phyloP scores from a whole-genome alignment of 2,797 vertebrate species.

The Amphiprion clarkii region DNA sequence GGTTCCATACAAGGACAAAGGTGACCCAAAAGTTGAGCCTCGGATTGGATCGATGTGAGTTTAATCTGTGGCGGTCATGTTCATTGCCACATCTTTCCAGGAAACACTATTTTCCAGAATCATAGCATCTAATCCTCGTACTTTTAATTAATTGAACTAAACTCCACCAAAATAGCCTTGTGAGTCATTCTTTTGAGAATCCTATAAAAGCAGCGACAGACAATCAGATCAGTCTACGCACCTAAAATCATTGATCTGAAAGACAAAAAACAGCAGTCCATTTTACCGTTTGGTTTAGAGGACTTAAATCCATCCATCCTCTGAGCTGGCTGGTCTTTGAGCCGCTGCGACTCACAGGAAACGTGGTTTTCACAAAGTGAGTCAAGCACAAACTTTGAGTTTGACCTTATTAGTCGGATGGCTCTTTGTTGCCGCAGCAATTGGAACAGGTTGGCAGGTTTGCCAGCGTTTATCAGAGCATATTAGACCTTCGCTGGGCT shows the following conservation, averaged over 20 bases:
- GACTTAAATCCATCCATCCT: constrained; percentile 5
- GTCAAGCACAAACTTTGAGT: constrained; percentile 66
- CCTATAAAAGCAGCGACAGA: no score
- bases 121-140: no score
- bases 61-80: no score
- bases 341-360: constrained; percentile 37
- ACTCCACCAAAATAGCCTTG: no score
- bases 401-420: constrained; percentile 75
- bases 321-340: constrained; percentile 16
- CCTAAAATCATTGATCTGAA: background rate
- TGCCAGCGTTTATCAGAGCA: constrained; percentile 74
- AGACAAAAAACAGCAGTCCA: background rate
- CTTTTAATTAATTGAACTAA: no score
- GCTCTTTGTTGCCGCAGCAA: constrained; percentile 59
- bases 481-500: constrained; percentile 77
- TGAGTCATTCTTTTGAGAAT: no score
- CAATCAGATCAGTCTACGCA: background rate
- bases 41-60: no score
- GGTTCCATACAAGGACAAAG: background rate
- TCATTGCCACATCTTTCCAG: no score
- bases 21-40: no score
- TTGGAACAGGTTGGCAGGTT: constrained; percentile 77
- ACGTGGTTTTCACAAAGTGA: constrained; percentile 51
- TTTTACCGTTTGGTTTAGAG: background rate
- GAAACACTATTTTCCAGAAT: no score